Base-by-base conservation (phyloP, 1,140 invertebrate genomes). In the Drosophila auraria region DNA sequence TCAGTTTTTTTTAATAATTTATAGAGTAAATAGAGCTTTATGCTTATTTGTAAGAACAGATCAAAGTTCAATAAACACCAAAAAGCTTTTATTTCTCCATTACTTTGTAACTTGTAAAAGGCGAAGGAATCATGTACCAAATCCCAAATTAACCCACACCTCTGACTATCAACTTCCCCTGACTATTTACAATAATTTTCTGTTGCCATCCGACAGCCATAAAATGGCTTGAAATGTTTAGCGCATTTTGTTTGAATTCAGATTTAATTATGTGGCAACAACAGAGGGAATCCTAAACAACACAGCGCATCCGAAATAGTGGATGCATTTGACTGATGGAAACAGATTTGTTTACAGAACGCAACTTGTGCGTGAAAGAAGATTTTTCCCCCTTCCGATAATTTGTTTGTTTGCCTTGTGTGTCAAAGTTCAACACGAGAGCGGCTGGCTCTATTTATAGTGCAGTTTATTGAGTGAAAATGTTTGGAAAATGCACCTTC, bases 191-290 rank as follows among this genome's bases (percentile, higher is more conserved):
- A 72, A 75, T 68, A 40, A 61, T 53, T 69, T 25, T 78, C 51
- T 59, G 71, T 64, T 58, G 60, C 72, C 70, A 71, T 73, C 51
- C 63, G 83, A 65, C 56, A 64, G 53, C 68, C 72, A 80, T 87
- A 87, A 87, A 87, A 89, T 83, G 71, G 64, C 62, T 80, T 74
- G 70, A 87, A 86, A 77, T 90, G 86, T 89, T 90, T 89, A 90
- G 66, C 75, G 51, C 74, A 81, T 84, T 84, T 83, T 89, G 84
- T 89, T 89, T 89, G 81, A 90, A 87, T 91, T 90, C 61, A 78
- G 72, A 91, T 91, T 89, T 90, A 90, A 90, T 90, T 90, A 90
- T 91, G 86, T 91, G 86, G 82, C 82, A 91, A 82, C 82, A 90
- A 82, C 59, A 63, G 42, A 33, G 63, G 58, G 51, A 42, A 54